These are phyloP conservation scores for Anabacerthia variegaticeps DNA, from an alignment of 2,797 vertebrate genomes.

Conservation along the genomic window DNA sequence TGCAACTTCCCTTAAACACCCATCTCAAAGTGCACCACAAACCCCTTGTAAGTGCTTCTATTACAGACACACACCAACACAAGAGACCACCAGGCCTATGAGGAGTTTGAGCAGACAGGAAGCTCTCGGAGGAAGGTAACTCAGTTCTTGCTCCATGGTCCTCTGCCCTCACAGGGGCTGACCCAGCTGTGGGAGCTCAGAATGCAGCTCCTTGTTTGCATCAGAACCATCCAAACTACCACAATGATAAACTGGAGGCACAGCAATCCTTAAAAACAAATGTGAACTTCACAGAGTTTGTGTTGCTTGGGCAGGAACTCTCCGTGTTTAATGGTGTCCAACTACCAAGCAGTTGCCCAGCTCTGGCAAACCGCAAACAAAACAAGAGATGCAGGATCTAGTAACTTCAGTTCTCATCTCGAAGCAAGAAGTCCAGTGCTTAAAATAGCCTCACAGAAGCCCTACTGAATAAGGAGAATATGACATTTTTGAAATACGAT, in stretches of 20 bases:
- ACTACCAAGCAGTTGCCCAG: background rate
- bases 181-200: accelerated
- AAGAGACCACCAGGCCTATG: background rate
- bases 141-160: background rate
- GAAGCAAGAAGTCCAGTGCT: conserved; percentile 32
- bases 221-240: background rate
- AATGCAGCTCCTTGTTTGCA: background rate
- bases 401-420: conserved; percentile 28
- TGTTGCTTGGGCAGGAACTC: background rate
- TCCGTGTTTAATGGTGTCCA: background rate
- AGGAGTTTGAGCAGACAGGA: accelerated
- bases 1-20: background rate
- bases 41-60: background rate
- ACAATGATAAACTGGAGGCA: background rate
- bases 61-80: background rate
- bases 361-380: conserved; percentile 8
- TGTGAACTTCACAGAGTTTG: background rate
- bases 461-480: conserved; percentile 53
- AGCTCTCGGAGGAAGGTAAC: background rate
- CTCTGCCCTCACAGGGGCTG: background rate
- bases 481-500: conserved; percentile 73
- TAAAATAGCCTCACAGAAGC: conserved; percentile 63
- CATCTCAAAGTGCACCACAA: background rate
- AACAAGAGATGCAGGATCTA: conserved; percentile 20
- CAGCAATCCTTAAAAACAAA: background rate